These are phyloP conservation scores for Drosophila punjabiensis DNA, from an alignment of 1,140 invertebrate genomes.

Conservation along the genomic window DNA sequence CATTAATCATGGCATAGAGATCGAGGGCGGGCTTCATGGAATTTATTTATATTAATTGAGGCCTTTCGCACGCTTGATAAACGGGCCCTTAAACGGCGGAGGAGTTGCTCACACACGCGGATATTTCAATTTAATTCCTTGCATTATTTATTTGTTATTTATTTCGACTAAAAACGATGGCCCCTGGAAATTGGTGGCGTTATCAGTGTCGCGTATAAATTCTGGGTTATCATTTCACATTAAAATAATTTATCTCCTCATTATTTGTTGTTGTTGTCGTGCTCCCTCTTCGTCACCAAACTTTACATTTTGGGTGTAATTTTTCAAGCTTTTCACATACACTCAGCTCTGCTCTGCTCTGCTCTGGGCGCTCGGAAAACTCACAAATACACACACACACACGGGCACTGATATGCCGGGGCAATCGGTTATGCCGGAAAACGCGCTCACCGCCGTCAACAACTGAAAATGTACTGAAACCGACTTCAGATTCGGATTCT, in stretches of 20 bases:
- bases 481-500: constrained; percentile 4
- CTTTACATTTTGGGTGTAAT: constrained; percentile 71
- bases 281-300: constrained; percentile 18
- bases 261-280: constrained; percentile 28
- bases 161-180: constrained; percentile 49
- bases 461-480: constrained; percentile 78
- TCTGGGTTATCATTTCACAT: constrained; percentile 74
- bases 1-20: constrained; percentile 46
- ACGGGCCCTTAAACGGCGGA: constrained; percentile 52
- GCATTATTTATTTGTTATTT: constrained; percentile 75
- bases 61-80: constrained; percentile 62
- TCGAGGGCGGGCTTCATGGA: neutral
- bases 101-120: constrained; percentile 20
- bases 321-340: constrained; percentile 60
- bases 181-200: constrained; percentile 35
- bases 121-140: constrained; percentile 64
- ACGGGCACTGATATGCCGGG: constrained; percentile 7
- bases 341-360: constrained; percentile 2
- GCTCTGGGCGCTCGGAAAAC: constrained; percentile 29
- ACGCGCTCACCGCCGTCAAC: constrained; percentile 74
- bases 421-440: constrained; percentile 56
- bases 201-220: constrained; percentile 61
- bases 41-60: constrained; percentile 61
- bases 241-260: constrained; percentile 75
- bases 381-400: constrained; percentile 13